Percentiles rank a stretch among this genome's conserved stretches.
These are phyloP conservation scores for Zeuzera pyrina DNA, from an alignment of 2,888 invertebrate genomes.

Conservation along the genomic window DNA sequence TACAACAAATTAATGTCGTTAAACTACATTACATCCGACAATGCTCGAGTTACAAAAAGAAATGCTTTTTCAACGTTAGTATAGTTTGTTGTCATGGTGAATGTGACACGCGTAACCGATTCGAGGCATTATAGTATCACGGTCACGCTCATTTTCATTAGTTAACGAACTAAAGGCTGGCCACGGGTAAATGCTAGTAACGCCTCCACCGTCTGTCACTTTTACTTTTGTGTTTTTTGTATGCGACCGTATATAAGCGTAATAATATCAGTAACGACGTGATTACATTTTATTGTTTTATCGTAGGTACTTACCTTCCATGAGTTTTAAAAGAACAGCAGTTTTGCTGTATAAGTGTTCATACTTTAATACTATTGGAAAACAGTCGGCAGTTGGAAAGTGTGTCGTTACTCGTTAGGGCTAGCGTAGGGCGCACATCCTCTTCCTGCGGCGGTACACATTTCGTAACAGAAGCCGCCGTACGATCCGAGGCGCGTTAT, in stretches of 20 bases:
- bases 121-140: slow-evolving; percentile 19
- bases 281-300: too few species aligned
- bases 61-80: not conserved
- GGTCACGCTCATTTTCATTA: slow-evolving; percentile 55
- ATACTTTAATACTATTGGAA: too few species aligned
- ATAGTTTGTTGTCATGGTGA: slow-evolving; percentile 11
- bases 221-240: slow-evolving; percentile 8
- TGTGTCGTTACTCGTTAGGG: slow-evolving; percentile 5
- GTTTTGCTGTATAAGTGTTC: too few species aligned
- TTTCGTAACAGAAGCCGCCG: slow-evolving; percentile 60
- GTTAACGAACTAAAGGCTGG: slow-evolving; percentile 36
- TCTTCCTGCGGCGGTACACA: slow-evolving; percentile 51
- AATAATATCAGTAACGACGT: too few species aligned
- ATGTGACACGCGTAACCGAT: slow-evolving; percentile 27
- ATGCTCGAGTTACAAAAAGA: not conserved
- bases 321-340: too few species aligned
- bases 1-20: too few species aligned
- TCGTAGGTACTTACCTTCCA: too few species aligned
- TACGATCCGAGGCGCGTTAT: slow-evolving; percentile 43
- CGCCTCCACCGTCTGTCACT: slow-evolving; percentile 6
- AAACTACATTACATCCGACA: too few species aligned
- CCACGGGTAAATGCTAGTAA: slow-evolving; percentile 9
- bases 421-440: slow-evolving; percentile 43
- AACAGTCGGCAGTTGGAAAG: too few species aligned
- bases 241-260: too few species aligned